Evolutionary conservation across 2,888 invertebrate species (phyloP).

Genomic region (Nezara viridula): DNA sequence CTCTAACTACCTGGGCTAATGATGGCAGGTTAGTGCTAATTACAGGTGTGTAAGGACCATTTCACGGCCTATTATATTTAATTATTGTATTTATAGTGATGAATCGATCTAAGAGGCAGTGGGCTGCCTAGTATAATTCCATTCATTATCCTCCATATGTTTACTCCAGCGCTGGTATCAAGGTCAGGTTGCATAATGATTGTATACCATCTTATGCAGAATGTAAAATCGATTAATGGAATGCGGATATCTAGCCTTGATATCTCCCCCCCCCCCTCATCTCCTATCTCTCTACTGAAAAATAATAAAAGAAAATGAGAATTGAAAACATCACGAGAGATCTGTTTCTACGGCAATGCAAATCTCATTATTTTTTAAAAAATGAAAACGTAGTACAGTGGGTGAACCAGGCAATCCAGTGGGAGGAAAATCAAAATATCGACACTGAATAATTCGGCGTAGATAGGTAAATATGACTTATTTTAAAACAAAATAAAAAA

Average conservation of each 20-base stretch:
- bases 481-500: too few species aligned
- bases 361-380: too few species aligned
- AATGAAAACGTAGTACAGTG: too few species aligned
- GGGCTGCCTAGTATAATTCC: background rate
- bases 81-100: background rate
- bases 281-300: background rate
- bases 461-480: too few species aligned
- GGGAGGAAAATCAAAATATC: too few species aligned
- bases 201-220: constrained; percentile 17
- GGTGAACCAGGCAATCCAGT: too few species aligned
- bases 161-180: background rate
- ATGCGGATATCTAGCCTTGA: constrained; percentile 15
- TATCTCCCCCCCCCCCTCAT: background rate
- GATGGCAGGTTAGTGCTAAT: background rate
- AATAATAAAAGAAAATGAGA: background rate
- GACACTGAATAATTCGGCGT: too few species aligned
- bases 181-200: background rate
- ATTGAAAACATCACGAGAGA: background rate
- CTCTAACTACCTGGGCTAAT: background rate
- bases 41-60: background rate
- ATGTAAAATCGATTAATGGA: background rate
- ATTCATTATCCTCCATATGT: background rate
- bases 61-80: background rate
- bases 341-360: background rate
- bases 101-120: background rate